Evolutionary conservation across 2,888 invertebrate genomes (phyloP), one percentile per base, ranked within the genome.

Genomic region (Spodoptera littoralis): DNA sequence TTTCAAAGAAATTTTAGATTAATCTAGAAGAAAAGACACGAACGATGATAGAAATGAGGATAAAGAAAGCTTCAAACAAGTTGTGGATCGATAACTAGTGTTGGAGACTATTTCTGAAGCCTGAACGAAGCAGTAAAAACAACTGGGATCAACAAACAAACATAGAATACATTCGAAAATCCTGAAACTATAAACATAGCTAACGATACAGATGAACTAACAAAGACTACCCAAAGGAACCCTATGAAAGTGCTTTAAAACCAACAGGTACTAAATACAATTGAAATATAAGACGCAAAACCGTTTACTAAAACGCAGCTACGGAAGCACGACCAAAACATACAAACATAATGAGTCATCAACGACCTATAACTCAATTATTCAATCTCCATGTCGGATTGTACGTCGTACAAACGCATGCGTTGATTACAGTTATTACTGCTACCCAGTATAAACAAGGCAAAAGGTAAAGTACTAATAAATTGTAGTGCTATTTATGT

Each of bases 401-500:
- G 48, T 43, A 55, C 41, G 45, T 24, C 18, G 18, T 56, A 71
- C 46, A 59, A 62, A 60, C 54, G 65, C 46, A 56, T 50, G 56
- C 60, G 13, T 52, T 57, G 49, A 64, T 75, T 69, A 71, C 58
- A 64, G 73, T 69, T 73, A 72, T 74, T 46, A 50, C 24, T 44
- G 56, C 41, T 36, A 45, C 44, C 57, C 45, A 24, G 58, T 76
- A 54, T 65, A 73, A 73, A 73, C 73, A 76, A 57, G 53, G 45
- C 58, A 49, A 74, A 65, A 51, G 62, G 61, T 54, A 54, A 51
- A 51, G 46, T 50, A 59, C 50, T 55, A 65, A n/a, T 66, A 56
- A 64, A 60, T 50, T 36, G 13, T 55, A 41, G 3, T 48, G 79
- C 84, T 88, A 88, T 86, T 84, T 84, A 80, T 73, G 80, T 76